phyloP scores from a whole-genome alignment of 2,888 invertebrate species.

The Cryptus viduatorius region DNA sequence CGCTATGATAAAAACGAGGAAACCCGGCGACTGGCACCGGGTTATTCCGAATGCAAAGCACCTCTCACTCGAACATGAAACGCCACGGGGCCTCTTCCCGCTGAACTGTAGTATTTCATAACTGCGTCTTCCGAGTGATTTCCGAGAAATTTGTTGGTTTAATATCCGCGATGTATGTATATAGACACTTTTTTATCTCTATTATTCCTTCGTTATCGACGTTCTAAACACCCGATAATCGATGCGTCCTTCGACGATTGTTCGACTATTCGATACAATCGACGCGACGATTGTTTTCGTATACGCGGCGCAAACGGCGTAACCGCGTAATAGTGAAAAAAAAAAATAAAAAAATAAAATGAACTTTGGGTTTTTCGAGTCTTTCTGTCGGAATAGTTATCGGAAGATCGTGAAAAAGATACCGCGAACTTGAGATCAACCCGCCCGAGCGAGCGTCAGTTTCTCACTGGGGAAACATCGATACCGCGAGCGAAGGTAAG shows the following conservation, averaged over 20 bases:
- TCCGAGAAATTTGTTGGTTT: background rate
- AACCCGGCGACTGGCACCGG: slow-evolving; percentile 43
- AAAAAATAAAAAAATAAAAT: background rate
- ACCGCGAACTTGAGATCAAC: slow-evolving; percentile 17
- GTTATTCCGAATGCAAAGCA: slow-evolving; percentile 74
- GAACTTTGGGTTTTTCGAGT: background rate
- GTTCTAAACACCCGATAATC: no score
- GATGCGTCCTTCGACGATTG: background rate
- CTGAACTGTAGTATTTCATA: slow-evolving; percentile 76
- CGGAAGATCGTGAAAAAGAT: slow-evolving; percentile 4
- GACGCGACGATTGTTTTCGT: no score
- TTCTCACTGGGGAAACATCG: slow-evolving; percentile 69
- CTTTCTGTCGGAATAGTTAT: background rate
- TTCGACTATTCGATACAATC: background rate
- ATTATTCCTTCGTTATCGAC: background rate
- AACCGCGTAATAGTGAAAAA: background rate
- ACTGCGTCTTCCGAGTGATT: slow-evolving; percentile 58
- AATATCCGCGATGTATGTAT: background rate
- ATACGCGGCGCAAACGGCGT: no score
- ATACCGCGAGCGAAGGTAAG: slow-evolving; percentile 67
- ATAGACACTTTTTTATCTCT: background rate
- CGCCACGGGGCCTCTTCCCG: slow-evolving; percentile 69
- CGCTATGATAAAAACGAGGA: background rate
- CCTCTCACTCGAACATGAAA: slow-evolving; percentile 70
- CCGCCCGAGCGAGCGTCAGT: slow-evolving; percentile 61